Evolutionary conservation across 2,113 vertebrate genomes (phyloP).

Genomic region (Labeo catla): DNA sequence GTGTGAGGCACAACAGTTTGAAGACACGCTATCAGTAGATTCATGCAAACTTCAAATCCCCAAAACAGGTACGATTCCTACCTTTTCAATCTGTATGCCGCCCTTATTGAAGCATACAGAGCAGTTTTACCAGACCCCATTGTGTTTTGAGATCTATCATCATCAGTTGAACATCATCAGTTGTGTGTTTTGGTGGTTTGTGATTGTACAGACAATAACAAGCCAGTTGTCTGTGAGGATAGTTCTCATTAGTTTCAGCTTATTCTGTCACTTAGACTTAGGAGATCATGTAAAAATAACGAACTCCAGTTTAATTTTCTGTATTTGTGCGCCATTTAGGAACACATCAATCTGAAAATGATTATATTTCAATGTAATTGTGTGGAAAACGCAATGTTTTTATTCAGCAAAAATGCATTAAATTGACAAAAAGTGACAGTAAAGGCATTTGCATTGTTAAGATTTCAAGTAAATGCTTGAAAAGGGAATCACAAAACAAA

Average conservation of each 20-base stretch:
- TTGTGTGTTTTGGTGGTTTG: not conserved
- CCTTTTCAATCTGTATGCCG: not conserved
- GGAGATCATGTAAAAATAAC: not conserved
- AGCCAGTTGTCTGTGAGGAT: not conserved
- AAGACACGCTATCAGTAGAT: constrained; percentile 24
- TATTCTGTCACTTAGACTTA: not conserved
- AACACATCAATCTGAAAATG: not conserved
- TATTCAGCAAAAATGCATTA: too few species aligned
- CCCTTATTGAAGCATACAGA: not conserved
- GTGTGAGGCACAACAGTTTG: not conserved
- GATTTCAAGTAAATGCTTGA: too few species aligned
- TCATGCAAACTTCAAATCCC: not conserved
- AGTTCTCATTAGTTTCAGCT: not conserved
- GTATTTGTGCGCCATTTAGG: not conserved
- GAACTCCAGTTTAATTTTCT: not conserved
- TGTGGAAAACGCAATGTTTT: not conserved
- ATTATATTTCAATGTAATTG: not conserved
- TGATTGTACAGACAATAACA: not conserved
- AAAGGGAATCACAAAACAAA: too few species aligned
- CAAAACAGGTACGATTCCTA: not conserved
- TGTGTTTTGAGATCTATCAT: not conserved
- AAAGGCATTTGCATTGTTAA: too few species aligned
- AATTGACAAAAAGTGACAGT: too few species aligned
- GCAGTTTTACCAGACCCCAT: not conserved
- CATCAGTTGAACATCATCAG: not conserved